Conservation (phyloP, 2,113 vertebrate genomes). For the Pteruthius melanotis region DNA sequence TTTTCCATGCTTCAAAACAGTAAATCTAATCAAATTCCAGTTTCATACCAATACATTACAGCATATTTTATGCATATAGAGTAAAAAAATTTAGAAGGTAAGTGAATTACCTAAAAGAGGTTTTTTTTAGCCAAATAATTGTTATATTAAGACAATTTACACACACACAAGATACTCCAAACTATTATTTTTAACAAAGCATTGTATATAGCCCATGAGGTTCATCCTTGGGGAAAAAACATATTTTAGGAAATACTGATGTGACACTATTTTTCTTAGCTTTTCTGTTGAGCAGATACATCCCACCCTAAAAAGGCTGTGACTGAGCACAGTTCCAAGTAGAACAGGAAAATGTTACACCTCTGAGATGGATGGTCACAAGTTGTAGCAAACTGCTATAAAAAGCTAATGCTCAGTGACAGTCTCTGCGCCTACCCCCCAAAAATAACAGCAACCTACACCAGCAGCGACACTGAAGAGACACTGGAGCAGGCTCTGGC, state of each 20-base stretch:
- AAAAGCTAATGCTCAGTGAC: neutral
- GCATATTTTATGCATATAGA: neutral
- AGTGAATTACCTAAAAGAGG: neutral
- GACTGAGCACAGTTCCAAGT: neutral
- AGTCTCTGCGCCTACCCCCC: neutral
- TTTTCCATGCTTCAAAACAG: neutral
- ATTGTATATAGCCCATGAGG: neutral
- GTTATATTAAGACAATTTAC: neutral
- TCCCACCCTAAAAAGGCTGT: neutral
- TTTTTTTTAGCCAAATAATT: neutral
- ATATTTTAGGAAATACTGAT: neutral
- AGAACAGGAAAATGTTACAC: neutral
- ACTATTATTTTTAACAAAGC: neutral
- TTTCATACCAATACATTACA: neutral
- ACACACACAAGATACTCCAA: neutral
- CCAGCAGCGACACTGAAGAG: neutral
- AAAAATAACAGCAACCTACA: neutral
- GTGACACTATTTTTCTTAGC: neutral
- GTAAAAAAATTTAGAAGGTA: neutral
- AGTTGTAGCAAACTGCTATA: neutral
- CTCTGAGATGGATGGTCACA: neutral
- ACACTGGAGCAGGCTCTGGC: neutral
- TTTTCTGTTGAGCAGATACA: neutral
- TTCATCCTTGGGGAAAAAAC: neutral
- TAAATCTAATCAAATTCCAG: neutral